A percentile compares a stretch with the other conserved stretches of the same genome.
These are phyloP conservation scores for Thripadectes ignobilis DNA, from an alignment of 2,797 vertebrate genomes.

Conservation along the genomic window DNA sequence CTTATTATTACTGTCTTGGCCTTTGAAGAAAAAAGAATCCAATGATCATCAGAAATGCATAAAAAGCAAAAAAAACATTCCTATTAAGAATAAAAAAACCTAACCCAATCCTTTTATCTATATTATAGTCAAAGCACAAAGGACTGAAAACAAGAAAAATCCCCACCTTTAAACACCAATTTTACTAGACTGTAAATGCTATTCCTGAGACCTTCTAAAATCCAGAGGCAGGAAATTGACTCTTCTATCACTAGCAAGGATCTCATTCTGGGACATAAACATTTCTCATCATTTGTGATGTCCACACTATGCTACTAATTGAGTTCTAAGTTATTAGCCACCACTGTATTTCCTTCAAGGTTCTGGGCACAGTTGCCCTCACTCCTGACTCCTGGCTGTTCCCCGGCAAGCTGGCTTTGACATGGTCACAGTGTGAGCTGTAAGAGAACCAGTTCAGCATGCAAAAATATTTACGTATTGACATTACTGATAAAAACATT, in stretches of 20 bases:
- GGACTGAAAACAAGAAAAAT: not conserved
- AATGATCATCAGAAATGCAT: not conserved
- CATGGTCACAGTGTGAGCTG: not conserved
- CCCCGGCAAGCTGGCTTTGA: not conserved
- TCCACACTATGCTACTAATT: not conserved
- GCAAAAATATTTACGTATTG: not conserved
- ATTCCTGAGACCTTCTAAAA: not conserved
- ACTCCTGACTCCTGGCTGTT: not conserved
- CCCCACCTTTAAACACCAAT: not conserved
- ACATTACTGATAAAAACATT: not conserved
- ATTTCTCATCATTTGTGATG: not conserved
- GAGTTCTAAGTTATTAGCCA: not conserved
- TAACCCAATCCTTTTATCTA: not conserved
- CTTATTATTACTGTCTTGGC: not conserved
- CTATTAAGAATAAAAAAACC: not conserved
- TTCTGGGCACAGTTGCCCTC: not conserved
- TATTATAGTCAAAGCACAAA: not conserved
- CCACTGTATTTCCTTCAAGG: not conserved
- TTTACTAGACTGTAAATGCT: not conserved
- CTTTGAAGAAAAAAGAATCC: not conserved
- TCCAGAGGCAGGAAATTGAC: not conserved
- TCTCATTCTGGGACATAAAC: not conserved
- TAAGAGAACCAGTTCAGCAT: not conserved
- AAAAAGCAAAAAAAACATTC: not conserved
- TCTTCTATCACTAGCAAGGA: not conserved